Base-by-base conservation (phyloP, 92 coral and sea anemone genomes). In the Umimayanthus kanabou region DNA sequence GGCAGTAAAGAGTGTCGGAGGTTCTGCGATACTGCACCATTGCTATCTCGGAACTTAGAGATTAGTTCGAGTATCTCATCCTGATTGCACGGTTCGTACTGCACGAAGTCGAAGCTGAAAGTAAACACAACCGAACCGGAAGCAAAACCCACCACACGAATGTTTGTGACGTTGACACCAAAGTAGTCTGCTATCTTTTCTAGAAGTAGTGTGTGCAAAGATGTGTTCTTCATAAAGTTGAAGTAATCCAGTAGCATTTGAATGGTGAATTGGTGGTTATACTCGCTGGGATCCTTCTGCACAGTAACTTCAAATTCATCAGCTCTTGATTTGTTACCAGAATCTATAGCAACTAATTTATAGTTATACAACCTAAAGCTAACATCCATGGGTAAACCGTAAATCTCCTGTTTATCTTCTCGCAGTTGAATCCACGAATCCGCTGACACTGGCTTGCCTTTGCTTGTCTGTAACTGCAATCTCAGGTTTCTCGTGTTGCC, bases 401-500 rank as follows among this genome's bases (percentile, higher is more conserved):
- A 89, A 8, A 89, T 77, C 13, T 45, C 88, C 40, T 95, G 99
- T 9, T 45, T 79, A 53, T 80, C 79, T 18, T 82, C 65, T 75
- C 93, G 91, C 39, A 96, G 88, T 71, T 92, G 90, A 50, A 96
- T 90, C 99, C 99, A 96, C 13, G 95, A 95, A 23, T 91, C 86
- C 5, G 85, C 18, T 14, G 92, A 77, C 25, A 96, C 87, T 25
- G 89, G 92, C 25, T 88, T 33, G 10, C 91, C 95, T 76, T 91
- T 81, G 5, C 75, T 84, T 18, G 92, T 92, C 47, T 79, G 91
- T 76, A 96, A 80, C 30, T 92, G 90, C 18, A 96, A 89, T 16
- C 83, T 85, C 39, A 96, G 90, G 71, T 95, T 93, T 79, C 95
- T 85, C 11, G 99, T 95, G 50, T 90, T 61, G 6, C 91, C 90